Base-by-base conservation (phyloP, 92 coral and sea anemone species). In the Chrysogorgia sp. region DNA sequence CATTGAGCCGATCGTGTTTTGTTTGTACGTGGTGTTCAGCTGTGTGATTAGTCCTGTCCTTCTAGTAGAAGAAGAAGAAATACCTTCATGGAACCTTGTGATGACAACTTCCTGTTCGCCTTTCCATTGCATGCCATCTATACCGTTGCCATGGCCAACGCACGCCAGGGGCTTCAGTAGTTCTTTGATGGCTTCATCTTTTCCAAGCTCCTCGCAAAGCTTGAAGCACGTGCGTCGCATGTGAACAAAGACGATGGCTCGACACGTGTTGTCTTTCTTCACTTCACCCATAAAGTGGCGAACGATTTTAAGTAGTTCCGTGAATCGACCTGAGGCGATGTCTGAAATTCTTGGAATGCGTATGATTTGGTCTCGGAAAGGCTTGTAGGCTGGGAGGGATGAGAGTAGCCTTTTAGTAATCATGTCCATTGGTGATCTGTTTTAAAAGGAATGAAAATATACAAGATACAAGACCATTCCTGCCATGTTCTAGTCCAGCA, bases 61-160 rank as follows among this genome's bases (percentile, higher is more conserved):
- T n/a, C n/a, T n/a, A n/a, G n/a, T n/a, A n/a, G n/a, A n/a, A n/a
- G n/a, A n/a, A n/a, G n/a, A n/a, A n/a, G n/a, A n/a, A n/a, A n/a
- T n/a, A n/a, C n/a, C 53, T 15, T 47, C 53, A 15, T 47, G 53
- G 32, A 48, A 72, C 79, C 50, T 53, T 34, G 63, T 55, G 22
- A 72, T 83, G 19, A 89, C 71, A 29, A 83, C 91, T 47, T 92
- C 92, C 66, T 96, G 99, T 40, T 96, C 97, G 30, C 97, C 99
- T 40, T 85, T 62, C 99, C 99, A 96, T 58, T 79, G 89, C 99
- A 96, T 96, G 49, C 99, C 99, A 80, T 91, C 97, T 9, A 91
- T 90, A 0, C 79, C 79, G 8, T 71, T 82, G 14, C 99, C 99
- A 47, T 96, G 99, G 6, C 99, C 99, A 2, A 96, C 99, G 41